Conservation (phyloP, 2,888 invertebrate species). For the Xylophagus ater region DNA sequence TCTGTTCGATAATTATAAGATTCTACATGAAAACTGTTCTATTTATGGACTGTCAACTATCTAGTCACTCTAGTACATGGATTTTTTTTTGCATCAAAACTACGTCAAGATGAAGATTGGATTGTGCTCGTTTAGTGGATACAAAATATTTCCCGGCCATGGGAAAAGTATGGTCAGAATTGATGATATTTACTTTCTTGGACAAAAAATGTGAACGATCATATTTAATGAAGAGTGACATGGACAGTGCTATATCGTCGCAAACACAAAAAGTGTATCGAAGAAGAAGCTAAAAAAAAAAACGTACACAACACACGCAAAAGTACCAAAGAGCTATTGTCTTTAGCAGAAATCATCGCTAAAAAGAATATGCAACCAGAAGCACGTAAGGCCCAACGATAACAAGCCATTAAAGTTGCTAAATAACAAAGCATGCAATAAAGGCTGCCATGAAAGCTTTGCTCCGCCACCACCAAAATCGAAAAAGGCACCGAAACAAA, state of each 20-base stretch:
- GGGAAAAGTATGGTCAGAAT: slow-evolving; percentile 97
- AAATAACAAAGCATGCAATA: slow-evolving; percentile 86
- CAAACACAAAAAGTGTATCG: slow-evolving; percentile 98
- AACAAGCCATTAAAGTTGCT: slow-evolving; percentile 95
- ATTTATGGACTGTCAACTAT: no score
- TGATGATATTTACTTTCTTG: slow-evolving; percentile 91
- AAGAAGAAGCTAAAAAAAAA: slow-evolving; percentile 92
- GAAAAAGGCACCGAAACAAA: slow-evolving; percentile 71
- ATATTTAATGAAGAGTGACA: slow-evolving; percentile 93
- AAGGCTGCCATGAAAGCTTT: slow-evolving; percentile 75
- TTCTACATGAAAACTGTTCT: no score
- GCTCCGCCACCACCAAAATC: slow-evolving; percentile 59
- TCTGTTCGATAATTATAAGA: no score
- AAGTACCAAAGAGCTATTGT: slow-evolving; percentile 97
- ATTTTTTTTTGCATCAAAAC: slow-evolving; percentile 37
- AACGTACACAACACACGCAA: slow-evolving; percentile 86
- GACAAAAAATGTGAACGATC: slow-evolving; percentile 96
- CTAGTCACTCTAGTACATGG: no score
- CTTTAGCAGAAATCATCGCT: slow-evolving; percentile 94
- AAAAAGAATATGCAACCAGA: slow-evolving; percentile 99
- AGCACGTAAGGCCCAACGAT: slow-evolving; percentile 95
- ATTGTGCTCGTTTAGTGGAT: slow-evolving; percentile 97
- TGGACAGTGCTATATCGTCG: slow-evolving; percentile 99
- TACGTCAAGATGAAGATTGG: slow-evolving; percentile 61
- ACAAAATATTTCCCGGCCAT: slow-evolving; percentile 99